phyloP scores from a whole-genome alignment of 2,113 vertebrate species.

The Pygathrix nemaeus region DNA sequence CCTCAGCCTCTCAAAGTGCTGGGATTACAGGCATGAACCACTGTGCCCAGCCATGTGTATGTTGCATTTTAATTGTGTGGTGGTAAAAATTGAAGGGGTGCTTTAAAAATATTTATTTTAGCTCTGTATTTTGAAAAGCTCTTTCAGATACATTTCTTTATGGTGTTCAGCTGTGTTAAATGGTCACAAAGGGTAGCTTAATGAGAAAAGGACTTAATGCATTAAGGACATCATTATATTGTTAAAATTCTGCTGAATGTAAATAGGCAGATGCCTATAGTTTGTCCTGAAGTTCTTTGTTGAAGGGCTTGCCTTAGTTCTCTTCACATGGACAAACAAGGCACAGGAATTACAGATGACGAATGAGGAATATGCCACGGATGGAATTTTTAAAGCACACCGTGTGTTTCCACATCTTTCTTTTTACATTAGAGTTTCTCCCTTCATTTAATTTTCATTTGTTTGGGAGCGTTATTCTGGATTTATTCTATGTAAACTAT shows the following conservation, averaged over 20 bases:
- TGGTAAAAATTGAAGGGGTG: slow-evolving; percentile 58
- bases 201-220: slow-evolving; percentile 64
- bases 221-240: slow-evolving; percentile 74
- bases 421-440: slow-evolving; percentile 55
- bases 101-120: slow-evolving; percentile 29
- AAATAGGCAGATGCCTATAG: slow-evolving; percentile 76
- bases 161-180: slow-evolving; percentile 74
- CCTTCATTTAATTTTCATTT: slow-evolving; percentile 78
- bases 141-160: slow-evolving; percentile 69
- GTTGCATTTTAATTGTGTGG: slow-evolving; percentile 76
- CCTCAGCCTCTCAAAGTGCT: too few species aligned
- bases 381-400: slow-evolving; percentile 39
- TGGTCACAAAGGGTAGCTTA: slow-evolving; percentile 72
- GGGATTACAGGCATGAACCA: too few species aligned
- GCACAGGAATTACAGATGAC: background rate
- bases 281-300: slow-evolving; percentile 65
- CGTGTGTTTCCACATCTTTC: slow-evolving; percentile 29
- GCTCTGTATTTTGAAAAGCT: slow-evolving; percentile 75
- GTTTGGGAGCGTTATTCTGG: slow-evolving; percentile 76
- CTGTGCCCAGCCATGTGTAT: background rate
- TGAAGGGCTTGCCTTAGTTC: slow-evolving; percentile 66
- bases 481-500: slow-evolving; percentile 87
- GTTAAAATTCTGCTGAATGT: slow-evolving; percentile 73
- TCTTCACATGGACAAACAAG: slow-evolving; percentile 9
- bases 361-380: slow-evolving; percentile 46